A percentile compares a stretch with the other conserved stretches of the same genome.
Evolutionary conservation across 2,888 invertebrate species (phyloP).

Genomic region (Eurois occulta): DNA sequence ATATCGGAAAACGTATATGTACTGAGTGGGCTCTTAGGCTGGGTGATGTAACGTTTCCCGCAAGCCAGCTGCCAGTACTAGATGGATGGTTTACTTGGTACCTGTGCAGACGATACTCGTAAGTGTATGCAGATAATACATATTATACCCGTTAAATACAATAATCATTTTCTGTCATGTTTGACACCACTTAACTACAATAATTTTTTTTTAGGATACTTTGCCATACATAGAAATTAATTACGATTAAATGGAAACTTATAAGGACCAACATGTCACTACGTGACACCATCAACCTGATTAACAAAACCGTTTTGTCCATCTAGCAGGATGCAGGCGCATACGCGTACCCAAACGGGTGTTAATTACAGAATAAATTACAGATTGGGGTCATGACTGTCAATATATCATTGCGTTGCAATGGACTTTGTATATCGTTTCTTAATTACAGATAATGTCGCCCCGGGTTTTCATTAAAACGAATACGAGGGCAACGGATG

Average conservation of each 20-base stretch:
- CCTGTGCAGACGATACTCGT: background rate
- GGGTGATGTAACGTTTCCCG: background rate
- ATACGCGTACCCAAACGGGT: slow-evolving; percentile 44
- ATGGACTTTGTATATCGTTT: slow-evolving; percentile 28
- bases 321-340: slow-evolving; percentile 51
- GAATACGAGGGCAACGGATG: slow-evolving; percentile 47
- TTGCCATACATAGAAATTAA: slow-evolving; percentile 3
- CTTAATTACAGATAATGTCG: slow-evolving; percentile 49
- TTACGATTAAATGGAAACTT: background rate
- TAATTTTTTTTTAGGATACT: background rate
- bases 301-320: slow-evolving; percentile 65
- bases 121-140: background rate
- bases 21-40: background rate
- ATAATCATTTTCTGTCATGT: background rate
- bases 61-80: background rate
- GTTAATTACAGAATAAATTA: slow-evolving; percentile 46
- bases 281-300: slow-evolving; percentile 65
- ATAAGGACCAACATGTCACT: slow-evolving; percentile 1
- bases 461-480: slow-evolving; percentile 48
- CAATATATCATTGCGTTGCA: slow-evolving; percentile 35
- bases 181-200: slow-evolving; percentile 5
- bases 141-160: slow-evolving; percentile 1
- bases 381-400: slow-evolving; percentile 13
- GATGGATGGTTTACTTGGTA: background rate
- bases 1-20: background rate